These are phyloP conservation scores for Siderastrea radians DNA, from an alignment of 92 coral and sea anemone genomes.

Conservation along the genomic window DNA sequence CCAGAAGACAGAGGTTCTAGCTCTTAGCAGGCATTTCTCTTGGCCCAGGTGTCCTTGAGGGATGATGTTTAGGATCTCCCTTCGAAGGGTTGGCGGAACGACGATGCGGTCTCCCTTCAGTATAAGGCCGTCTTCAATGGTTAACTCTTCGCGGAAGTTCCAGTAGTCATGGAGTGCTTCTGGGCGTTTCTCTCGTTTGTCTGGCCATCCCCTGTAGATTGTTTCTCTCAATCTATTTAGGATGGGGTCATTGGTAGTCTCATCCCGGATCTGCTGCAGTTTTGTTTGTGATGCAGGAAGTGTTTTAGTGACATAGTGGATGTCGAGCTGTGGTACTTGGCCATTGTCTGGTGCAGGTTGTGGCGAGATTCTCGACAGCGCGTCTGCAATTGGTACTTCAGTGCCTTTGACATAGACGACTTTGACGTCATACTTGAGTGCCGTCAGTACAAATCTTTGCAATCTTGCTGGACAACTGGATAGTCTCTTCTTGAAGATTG, in stretches of 20 bases:
- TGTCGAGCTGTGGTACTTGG: no score
- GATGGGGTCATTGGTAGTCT: no score
- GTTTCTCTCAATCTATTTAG: no score
- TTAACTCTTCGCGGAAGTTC: constrained; percentile 73
- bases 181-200: no score
- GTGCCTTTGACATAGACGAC: constrained; percentile 54
- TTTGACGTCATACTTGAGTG: constrained; percentile 57
- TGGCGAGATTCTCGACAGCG: no score
- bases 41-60: constrained; percentile 65
- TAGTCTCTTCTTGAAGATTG: constrained; percentile 62
- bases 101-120: constrained; percentile 48
- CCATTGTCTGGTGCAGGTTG: no score
- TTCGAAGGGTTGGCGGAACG: constrained; percentile 51
- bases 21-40: no score
- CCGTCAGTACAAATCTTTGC: constrained; percentile 63
- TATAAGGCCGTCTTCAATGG: constrained; percentile 61
- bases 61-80: constrained; percentile 48
- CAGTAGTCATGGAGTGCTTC: constrained; percentile 71
- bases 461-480: constrained; percentile 67
- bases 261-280: no score
- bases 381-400: constrained; percentile 64
- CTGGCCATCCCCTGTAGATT: no score
- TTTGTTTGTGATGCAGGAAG: no score
- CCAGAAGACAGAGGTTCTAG: no score
- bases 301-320: no score